These are phyloP conservation scores for Boloria euphrosyne DNA, from an alignment of 2,888 invertebrate species.

Conservation along the genomic window DNA sequence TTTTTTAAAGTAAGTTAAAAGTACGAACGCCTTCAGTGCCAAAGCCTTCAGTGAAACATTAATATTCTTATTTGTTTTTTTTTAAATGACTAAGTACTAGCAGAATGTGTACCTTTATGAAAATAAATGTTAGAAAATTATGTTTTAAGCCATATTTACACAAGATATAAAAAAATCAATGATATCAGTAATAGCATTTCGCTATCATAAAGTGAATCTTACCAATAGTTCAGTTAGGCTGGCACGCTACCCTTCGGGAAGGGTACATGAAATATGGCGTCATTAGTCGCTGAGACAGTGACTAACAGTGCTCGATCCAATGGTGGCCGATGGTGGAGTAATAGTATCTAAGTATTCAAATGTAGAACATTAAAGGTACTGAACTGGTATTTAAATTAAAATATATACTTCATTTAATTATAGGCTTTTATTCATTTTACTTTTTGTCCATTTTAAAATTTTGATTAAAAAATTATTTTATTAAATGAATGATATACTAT, in stretches of 20 bases:
- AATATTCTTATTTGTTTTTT: no score
- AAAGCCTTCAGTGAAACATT: no score
- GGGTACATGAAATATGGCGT: conserved; percentile 78
- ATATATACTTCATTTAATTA: neutral
- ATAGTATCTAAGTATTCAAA: conserved; percentile 10
- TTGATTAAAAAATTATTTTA: no score
- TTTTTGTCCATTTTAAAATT: no score
- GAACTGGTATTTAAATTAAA: neutral
- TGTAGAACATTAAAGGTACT: conserved; percentile 7
- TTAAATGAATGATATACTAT: no score
- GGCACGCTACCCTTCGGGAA: conserved; percentile 37
- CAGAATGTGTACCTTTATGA: no score
- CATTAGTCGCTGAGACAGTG: conserved; percentile 80
- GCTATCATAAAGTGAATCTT: conserved; percentile 43
- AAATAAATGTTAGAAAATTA: neutral
- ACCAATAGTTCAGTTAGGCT: conserved; percentile 22
- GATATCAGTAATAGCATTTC: conserved; percentile 8
- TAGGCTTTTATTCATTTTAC: no score
- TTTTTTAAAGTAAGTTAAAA: no score
- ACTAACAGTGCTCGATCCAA: conserved; percentile 80
- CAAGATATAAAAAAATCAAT: neutral
- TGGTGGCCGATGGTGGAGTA: conserved; percentile 38
- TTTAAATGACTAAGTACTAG: no score
- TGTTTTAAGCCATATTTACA: neutral
- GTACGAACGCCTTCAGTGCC: no score